Evolutionary conservation across 2,888 invertebrate genomes (phyloP).

Genomic region (Nyleta sp.): DNA sequence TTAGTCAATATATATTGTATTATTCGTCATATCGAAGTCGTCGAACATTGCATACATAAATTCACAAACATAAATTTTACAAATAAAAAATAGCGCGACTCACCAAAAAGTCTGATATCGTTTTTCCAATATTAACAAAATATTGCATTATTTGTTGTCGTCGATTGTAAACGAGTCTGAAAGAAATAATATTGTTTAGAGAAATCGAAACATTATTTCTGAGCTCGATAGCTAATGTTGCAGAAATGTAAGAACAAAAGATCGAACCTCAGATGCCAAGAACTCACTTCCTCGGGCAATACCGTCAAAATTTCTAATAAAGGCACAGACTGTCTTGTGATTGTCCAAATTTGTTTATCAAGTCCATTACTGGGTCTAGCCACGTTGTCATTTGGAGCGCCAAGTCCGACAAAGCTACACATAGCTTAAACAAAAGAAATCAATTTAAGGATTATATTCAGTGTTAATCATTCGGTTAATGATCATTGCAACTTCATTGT

Average conservation of each 20-base stretch:
- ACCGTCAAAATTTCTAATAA: slow-evolving; percentile 96
- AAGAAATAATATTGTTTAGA: no score
- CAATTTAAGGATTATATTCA: no score
- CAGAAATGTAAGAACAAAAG: no score
- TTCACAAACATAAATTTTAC: background rate
- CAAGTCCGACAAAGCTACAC: slow-evolving; percentile 96
- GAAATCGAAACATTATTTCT: no score
- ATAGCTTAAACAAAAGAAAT: slow-evolving; percentile 84
- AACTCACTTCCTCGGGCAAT: slow-evolving; percentile 97
- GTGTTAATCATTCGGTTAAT: no score
- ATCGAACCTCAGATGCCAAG: slow-evolving; percentile 81
- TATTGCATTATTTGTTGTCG: slow-evolving; percentile 92
- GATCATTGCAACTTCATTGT: no score
- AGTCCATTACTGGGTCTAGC: slow-evolving; percentile 93
- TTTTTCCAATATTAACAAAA: slow-evolving; percentile 88
- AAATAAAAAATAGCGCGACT: slow-evolving; percentile 61
- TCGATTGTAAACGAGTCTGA: slow-evolving; percentile 93
- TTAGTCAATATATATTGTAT: no score
- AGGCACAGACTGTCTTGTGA: slow-evolving; percentile 88
- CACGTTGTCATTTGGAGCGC: slow-evolving; percentile 97
- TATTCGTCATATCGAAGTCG: no score
- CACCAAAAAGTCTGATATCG: slow-evolving; percentile 91
- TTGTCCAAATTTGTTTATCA: slow-evolving; percentile 90
- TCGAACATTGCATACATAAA: no score
- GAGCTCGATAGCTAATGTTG: no score